phyloP scores from a whole-genome alignment of 1,140 invertebrate genomes.

The Lasioglossum baleicum region DNA sequence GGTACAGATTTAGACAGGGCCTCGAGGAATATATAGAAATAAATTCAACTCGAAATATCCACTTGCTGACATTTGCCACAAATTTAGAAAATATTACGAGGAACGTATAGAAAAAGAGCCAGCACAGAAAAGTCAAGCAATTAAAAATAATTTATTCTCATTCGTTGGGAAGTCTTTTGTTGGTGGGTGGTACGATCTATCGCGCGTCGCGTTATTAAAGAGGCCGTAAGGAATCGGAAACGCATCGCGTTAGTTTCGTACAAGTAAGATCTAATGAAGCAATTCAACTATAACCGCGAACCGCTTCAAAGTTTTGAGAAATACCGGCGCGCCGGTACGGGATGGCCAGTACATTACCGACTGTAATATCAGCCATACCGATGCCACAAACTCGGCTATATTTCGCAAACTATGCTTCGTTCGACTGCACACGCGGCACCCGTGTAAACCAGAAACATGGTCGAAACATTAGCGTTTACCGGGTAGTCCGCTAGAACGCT shows the following conservation, averaged over 20 bases:
- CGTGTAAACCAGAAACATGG: conserved; percentile 12
- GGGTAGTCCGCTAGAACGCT: neutral
- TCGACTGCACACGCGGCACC: conserved; percentile 29
- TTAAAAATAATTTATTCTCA: no score
- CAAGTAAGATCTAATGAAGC: conserved; percentile 66
- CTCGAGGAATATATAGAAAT: no score
- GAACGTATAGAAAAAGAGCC: no score
- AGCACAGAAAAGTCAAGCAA: no score
- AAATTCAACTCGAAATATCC: no score
- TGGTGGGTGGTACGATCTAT: no score
- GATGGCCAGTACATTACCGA: conserved; percentile 59
- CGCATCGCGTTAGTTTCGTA: conserved; percentile 39
- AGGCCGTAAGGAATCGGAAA: conserved; percentile 35
- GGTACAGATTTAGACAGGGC: no score
- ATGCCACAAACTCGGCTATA: conserved; percentile 57
- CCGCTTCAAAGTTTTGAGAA: conserved; percentile 65
- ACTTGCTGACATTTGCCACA: no score
- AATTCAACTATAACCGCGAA: conserved; percentile 59
- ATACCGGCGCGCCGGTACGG: conserved; percentile 42
- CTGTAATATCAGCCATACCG: conserved; percentile 61
- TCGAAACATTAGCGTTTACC: conserved; percentile 30
- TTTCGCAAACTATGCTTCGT: conserved; percentile 54
- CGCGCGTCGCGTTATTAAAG: no score
- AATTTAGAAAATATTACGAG: no score
- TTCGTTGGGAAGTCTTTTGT: no score